Evolutionary conservation across 2,113 vertebrate species (phyloP).

Genomic region (Stictonetta naevosa): DNA sequence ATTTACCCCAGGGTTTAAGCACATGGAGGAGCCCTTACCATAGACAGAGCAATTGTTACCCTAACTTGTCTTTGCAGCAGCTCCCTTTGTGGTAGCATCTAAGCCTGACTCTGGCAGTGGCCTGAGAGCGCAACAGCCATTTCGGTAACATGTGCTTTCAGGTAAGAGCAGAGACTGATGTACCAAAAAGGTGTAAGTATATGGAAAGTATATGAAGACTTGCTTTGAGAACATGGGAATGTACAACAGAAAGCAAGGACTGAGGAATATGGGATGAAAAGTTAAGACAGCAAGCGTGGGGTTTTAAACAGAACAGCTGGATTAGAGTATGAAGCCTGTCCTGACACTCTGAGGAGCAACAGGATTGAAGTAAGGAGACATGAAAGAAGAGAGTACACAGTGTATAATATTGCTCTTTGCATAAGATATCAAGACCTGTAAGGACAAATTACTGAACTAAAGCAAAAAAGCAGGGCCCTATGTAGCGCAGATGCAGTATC

Average conservation of each 20-base stretch:
- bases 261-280: background rate
- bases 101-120: background rate
- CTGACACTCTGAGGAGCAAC: background rate
- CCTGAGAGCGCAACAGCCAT: background rate
- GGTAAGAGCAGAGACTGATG: background rate
- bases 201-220: background rate
- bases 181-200: background rate
- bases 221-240: background rate
- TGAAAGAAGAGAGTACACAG: background rate
- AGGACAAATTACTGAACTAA: background rate
- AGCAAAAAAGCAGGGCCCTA: conserved; percentile 4
- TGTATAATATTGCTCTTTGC: background rate
- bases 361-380: background rate
- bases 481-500: background rate
- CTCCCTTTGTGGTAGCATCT: background rate
- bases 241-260: background rate
- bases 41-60: background rate
- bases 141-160: background rate
- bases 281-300: background rate
- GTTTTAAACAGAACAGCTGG: background rate
- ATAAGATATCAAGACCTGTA: background rate
- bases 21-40: background rate
- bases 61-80: background rate
- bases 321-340: background rate
- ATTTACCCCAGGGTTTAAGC: background rate